These are phyloP conservation scores for Baryphthengus martii DNA, from an alignment of 2,113 vertebrate species.

Conservation along the genomic window DNA sequence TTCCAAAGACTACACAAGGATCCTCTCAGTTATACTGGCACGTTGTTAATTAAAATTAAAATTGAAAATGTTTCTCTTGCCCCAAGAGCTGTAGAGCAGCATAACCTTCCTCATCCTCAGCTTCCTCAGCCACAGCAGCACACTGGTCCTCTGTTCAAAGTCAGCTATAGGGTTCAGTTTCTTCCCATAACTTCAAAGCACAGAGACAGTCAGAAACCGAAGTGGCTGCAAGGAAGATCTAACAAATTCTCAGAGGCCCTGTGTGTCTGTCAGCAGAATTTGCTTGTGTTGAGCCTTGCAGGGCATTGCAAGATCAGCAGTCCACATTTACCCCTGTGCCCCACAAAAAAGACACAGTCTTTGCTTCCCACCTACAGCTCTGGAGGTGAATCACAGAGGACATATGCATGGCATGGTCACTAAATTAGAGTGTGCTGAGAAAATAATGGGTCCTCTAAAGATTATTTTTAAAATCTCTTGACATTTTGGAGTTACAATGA, in stretches of 20 bases:
- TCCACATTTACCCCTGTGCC: not conserved
- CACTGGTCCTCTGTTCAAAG: not conserved
- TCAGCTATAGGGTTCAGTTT: not conserved
- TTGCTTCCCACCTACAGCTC: not conserved
- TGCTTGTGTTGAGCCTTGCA: not conserved
- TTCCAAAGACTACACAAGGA: not conserved
- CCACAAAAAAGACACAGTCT: not conserved
- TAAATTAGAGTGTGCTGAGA: not conserved
- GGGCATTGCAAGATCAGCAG: not conserved
- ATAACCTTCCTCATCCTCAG: not conserved
- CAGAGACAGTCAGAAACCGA: not conserved
- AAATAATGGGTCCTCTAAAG: not conserved
- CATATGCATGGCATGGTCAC: not conserved
- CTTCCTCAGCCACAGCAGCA: not conserved
- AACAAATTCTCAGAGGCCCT: not conserved
- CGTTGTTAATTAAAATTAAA: not conserved
- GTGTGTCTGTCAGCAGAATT: not conserved
- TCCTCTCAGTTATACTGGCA: not conserved
- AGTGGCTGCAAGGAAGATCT: not conserved
- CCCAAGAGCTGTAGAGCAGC: not conserved
- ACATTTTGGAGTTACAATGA: not conserved
- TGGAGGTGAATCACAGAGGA: not conserved
- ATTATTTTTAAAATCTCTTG: not conserved
- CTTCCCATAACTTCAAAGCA: not conserved
- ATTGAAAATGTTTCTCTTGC: not conserved